Base-by-base conservation (phyloP, 2,113 vertebrate species). In the Calidris pygmaea region DNA sequence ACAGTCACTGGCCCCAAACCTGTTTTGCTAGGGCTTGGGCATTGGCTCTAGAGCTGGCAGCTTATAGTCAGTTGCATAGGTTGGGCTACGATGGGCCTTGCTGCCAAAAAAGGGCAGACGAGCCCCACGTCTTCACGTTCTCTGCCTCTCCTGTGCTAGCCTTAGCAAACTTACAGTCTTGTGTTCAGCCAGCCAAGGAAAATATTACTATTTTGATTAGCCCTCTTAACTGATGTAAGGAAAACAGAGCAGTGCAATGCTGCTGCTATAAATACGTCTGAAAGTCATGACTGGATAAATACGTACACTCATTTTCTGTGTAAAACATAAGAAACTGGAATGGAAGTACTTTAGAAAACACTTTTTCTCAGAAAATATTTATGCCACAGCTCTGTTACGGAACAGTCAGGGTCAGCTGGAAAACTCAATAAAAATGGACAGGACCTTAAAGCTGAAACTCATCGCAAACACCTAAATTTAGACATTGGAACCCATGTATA, bases 1-100 rank as follows among this genome's bases (percentile, higher is more conserved):
- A 14, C 1, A 2, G 15, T 9, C 1, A 4, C 24, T 60, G 29
- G 3, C 11, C 18, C 17, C 8, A 70, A 50, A 77, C 13, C 7
- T 70, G 2, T 48, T 80, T 68, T 43, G 10, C 16, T 55, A 45
- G 22, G 12, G 19, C 30, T 75, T 0, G 1, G 26, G 3, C 13
- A 6, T 7, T 34, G 37, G 4, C 32, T n/a, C 11, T 41, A 35
- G 19, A 74, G 9, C 17, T 56, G 65, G 26, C 24, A 68, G 21
- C 5, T 39, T 48, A 15, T 6, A 56, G 35, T 60, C 22, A 52
- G 35, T 23, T 17, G 19, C 14, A 6, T 6, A 41, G 39, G 6
- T 8, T 59, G 35, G 17, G 5, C 19, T 77, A 11, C 2, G 1
- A 65, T 55, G 27, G 34, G 7, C 6, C 76, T 80, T 80, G 19